phyloP scores from a whole-genome alignment of 2,797 vertebrate species.

The Hyperoplus immaculatus region DNA sequence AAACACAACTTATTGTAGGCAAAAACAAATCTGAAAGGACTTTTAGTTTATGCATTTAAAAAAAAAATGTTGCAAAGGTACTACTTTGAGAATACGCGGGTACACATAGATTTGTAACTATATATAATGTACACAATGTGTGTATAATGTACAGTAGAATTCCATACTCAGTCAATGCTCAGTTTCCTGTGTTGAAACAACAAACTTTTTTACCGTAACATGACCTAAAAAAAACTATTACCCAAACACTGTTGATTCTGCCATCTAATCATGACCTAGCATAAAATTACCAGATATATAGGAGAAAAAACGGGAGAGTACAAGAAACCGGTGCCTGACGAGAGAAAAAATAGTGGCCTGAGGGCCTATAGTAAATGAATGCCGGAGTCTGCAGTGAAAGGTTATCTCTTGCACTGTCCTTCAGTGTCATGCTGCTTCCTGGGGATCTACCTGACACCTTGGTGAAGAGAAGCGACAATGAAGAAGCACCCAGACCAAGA shows the following conservation, averaged over 20 bases:
- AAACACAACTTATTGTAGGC: slow-evolving; percentile 12
- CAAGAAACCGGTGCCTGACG: slow-evolving; percentile 37
- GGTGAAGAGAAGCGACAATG: slow-evolving; percentile 43
- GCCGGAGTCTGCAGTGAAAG: slow-evolving; percentile 61
- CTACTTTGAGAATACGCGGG: background rate
- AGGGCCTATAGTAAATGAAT: slow-evolving; percentile 51
- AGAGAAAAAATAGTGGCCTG: slow-evolving; percentile 33
- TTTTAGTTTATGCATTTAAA: slow-evolving; percentile 1
- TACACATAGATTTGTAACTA: slow-evolving; percentile 6
- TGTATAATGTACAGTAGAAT: background rate
- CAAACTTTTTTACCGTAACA: slow-evolving; percentile 6
- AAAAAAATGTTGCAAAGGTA: background rate
- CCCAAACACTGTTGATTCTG: background rate
- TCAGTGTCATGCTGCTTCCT: slow-evolving; percentile 55
- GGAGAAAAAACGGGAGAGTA: slow-evolving; percentile 29
- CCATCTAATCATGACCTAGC: slow-evolving; percentile 17
- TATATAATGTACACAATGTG: too few relatives aligned
- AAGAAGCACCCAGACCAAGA: slow-evolving; percentile 49
- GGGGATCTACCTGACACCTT: slow-evolving; percentile 57
- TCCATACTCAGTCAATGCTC: background rate
- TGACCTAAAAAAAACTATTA: slow-evolving; percentile 11
- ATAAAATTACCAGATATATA: slow-evolving; percentile 16
- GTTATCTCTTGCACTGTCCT: slow-evolving; percentile 71
- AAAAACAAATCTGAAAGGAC: background rate
- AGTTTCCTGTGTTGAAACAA: background rate